phyloP scores from a whole-genome alignment of 2,888 invertebrate genomes.

The Diarsia mendica region DNA sequence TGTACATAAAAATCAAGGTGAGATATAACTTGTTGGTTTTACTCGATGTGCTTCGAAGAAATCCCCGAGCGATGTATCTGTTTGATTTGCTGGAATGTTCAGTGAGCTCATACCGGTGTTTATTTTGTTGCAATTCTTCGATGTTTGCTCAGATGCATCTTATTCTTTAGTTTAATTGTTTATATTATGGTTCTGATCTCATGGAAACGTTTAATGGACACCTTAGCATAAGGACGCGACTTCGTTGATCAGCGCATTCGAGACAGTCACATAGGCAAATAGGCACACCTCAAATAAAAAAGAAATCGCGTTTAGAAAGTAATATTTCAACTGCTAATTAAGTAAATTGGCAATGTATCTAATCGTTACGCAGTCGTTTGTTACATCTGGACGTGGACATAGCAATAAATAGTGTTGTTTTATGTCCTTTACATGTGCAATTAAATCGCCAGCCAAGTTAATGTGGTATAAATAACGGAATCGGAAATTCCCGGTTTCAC shows the following conservation, averaged over 20 bases:
- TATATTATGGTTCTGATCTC: conserved; percentile 7
- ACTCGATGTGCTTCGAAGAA: conserved; percentile 26
- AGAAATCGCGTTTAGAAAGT: conserved; percentile 49
- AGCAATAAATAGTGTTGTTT: conserved; percentile 32
- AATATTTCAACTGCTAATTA: conserved; percentile 50
- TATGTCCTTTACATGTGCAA: conserved; percentile 35
- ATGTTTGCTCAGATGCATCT: conserved; percentile 40
- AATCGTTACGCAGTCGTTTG: conserved; percentile 10
- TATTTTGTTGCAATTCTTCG: conserved; percentile 27
- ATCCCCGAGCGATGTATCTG: conserved; percentile 21
- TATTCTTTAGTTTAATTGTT: conserved; percentile 20
- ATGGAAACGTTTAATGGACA: background rate
- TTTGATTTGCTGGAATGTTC: conserved; percentile 30
- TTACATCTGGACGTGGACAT: conserved; percentile 13
- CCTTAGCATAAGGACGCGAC: background rate
- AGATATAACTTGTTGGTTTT: conserved; percentile 14
- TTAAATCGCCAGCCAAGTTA: conserved; percentile 11
- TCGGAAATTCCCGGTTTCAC: conserved; percentile 21
- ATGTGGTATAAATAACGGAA: conserved; percentile 28
- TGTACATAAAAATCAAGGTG: conserved; percentile 46
- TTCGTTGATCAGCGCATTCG: background rate
- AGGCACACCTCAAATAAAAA: conserved; percentile 33
- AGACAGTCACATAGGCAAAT: background rate
- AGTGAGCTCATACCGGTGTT: conserved; percentile 10
- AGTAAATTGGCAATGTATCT: conserved; percentile 28